Evolutionary conservation across 2,888 invertebrate species (phyloP).

Genomic region (Chalcosyrphus nemorum): DNA sequence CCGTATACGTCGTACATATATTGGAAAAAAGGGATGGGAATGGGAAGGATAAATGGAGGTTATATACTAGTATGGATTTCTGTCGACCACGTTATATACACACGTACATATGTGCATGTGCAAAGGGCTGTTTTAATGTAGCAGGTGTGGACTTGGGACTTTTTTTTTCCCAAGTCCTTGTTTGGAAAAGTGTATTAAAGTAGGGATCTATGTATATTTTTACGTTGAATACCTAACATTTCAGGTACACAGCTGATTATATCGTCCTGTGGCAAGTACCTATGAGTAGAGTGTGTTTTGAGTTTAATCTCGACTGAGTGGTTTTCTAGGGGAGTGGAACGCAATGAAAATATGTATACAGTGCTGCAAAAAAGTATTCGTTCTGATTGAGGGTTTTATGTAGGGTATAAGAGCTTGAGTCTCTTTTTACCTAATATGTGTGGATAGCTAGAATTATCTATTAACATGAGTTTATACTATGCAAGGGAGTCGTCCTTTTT

Average conservation of each 20-base stretch:
- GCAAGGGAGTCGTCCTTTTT: no score
- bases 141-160: slow-evolving; percentile 58
- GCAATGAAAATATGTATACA: not conserved
- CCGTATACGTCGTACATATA: not conserved
- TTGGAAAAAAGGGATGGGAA: slow-evolving; percentile 33
- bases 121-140: slow-evolving; percentile 48
- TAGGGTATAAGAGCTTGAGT: no score
- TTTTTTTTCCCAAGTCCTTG: slow-evolving; percentile 13
- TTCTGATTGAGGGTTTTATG: not conserved
- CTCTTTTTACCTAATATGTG: no score
- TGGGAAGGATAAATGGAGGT: slow-evolving; percentile 50
- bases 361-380: not conserved
- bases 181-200: slow-evolving; percentile 21
- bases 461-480: no score
- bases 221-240: not conserved
- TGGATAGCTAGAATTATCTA: no score
- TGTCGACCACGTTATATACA: slow-evolving; percentile 27
- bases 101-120: not conserved
- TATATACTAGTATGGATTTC: slow-evolving; percentile 64
- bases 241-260: slow-evolving; percentile 52
- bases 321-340: not conserved
- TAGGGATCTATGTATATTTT: slow-evolving; percentile 42
- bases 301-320: slow-evolving; percentile 14
- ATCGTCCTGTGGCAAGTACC: not conserved
- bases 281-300: not conserved